Evolutionary conservation across 2,113 vertebrate genomes (phyloP), one percentile per base, ranked within the genome.

Genomic region (Aspiorhynchus laticeps): DNA sequence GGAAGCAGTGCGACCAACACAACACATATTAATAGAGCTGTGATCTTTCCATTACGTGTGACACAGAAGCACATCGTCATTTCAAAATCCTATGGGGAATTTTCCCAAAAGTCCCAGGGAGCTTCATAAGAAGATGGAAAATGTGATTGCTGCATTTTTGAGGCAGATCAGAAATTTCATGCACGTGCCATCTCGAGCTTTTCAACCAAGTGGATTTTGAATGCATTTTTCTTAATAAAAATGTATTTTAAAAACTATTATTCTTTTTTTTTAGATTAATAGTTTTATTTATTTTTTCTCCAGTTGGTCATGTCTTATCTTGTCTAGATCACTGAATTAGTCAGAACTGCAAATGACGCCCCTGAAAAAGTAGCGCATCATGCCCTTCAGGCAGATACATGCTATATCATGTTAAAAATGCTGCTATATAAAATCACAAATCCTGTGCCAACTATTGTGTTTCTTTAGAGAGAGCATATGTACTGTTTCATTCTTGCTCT

Each of bases 1-100:
- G 17, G 80, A 67, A 65, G 36, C 80, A 65, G 80, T 21, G 19
- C 59, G 11, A 46, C n/a, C 59, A 31, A 28, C 80, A 82, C 80
- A 43, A 11, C 38, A 46, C n/a, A 31, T 81, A 65, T 82, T 65
- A 82, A 67, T 82, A 83, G 41, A 83, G 41, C 61, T 48, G 9
- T 53, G 28, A 53, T 53, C 26, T 71, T 71, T 83, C 43, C 81
- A 51, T 51, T 83, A 36, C 46, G 11, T 53, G 28, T n/a, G 43
- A 36, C 28, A 53, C 43, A 36, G 56, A 65, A 63, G 36, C 36
- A 61, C 8, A 28, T 28, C 3, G 1, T 63, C n/a, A 61, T 81
- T 43, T 81, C 46, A 65, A 26, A 36, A 80, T 59, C 31, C 77
- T 56, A 36, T 24, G 8, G 51, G 51, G 77, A 79, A 59, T 79